These are phyloP conservation scores for Girardinus metallicus DNA, from an alignment of 2,797 vertebrate species.

Conservation along the genomic window DNA sequence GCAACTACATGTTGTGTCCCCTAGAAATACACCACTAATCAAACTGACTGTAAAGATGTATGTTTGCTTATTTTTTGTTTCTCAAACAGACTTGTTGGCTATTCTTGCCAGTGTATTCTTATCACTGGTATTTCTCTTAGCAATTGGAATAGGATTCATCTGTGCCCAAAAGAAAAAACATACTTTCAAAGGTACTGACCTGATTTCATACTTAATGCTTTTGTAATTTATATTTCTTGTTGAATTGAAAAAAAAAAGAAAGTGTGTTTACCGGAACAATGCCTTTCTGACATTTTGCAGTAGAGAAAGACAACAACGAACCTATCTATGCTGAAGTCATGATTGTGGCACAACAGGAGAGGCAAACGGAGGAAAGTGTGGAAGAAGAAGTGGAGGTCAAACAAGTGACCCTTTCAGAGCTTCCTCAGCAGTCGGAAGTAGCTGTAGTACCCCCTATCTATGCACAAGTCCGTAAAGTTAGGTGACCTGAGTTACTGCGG, in stretches of 20 bases:
- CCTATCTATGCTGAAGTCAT: constrained; percentile 53
- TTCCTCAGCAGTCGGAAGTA: background rate
- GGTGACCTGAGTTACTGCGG: constrained; percentile 18
- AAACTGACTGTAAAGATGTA: background rate
- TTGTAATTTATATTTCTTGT: background rate
- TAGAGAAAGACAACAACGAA: constrained; percentile 31
- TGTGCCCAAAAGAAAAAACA: constrained; percentile 38
- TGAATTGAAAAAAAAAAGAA: background rate
- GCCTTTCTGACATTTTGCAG: constrained; percentile 12
- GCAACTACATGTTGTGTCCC: constrained; percentile 16
- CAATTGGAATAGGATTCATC: constrained; percentile 20
- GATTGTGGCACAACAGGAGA: background rate
- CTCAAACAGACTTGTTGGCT: fast-evolving
- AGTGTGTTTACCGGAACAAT: background rate
- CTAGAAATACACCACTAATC: constrained; percentile 15
- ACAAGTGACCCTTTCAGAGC: constrained; percentile 42
- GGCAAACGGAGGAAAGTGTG: background rate
- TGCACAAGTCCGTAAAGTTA: constrained; percentile 27
- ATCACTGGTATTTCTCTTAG: constrained; percentile 30
- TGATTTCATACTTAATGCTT: background rate
- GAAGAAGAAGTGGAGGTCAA: constrained; percentile 59
- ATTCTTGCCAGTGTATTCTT: constrained; percentile 3
- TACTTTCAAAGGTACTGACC: constrained; percentile 16
- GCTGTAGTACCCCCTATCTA: constrained; percentile 44
- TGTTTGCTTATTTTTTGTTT: constrained; percentile 18